Percentiles rank a stretch among this genome's conserved stretches.
Evolutionary conservation across 2,797 vertebrate species (phyloP).

Genomic region (Gephyroberyx darwinii): DNA sequence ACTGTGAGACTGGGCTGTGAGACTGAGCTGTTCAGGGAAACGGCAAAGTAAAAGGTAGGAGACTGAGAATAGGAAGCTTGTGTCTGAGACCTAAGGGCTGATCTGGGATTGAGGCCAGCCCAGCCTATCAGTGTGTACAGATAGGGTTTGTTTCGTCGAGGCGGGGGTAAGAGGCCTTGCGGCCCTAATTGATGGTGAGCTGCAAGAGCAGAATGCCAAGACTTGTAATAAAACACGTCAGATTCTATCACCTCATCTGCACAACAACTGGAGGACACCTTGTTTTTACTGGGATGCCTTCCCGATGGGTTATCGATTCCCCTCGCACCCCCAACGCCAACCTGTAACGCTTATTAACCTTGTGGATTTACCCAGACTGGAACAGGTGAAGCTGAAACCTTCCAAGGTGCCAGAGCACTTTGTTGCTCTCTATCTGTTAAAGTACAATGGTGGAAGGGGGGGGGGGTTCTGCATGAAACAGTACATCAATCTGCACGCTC

Average conservation of each 20-base stretch:
- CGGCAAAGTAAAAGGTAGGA: too few relatives aligned
- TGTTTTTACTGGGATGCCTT: slow-evolving; percentile 1
- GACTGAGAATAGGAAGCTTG: too few relatives aligned
- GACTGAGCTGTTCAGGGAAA: too few relatives aligned
- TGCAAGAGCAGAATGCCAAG: not conserved
- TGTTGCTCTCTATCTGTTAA: slow-evolving; percentile 14
- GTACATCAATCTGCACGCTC: not conserved
- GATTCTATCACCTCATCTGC: not conserved
- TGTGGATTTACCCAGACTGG: slow-evolving; percentile 37
- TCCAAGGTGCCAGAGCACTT: not conserved
- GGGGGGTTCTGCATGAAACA: not conserved
- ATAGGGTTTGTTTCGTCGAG: slow-evolving; percentile 8
- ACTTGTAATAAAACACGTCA: slow-evolving; percentile 6
- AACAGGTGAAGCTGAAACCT: slow-evolving; percentile 23
- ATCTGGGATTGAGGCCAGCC: not conserved
- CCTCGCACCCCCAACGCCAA: too few relatives aligned
- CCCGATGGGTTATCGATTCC: slow-evolving; percentile 1
- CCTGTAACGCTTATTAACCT: not conserved
- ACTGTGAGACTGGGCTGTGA: too few relatives aligned
- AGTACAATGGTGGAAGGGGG: too few relatives aligned
- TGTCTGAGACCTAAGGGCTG: not conserved
- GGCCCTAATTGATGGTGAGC: slow-evolving; percentile 45
- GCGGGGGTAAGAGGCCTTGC: not conserved
- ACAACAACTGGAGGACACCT: not conserved
- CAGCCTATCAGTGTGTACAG: not conserved